Conservation (phyloP, 2,797 vertebrate species). For the Gambelia wislizenii region DNA sequence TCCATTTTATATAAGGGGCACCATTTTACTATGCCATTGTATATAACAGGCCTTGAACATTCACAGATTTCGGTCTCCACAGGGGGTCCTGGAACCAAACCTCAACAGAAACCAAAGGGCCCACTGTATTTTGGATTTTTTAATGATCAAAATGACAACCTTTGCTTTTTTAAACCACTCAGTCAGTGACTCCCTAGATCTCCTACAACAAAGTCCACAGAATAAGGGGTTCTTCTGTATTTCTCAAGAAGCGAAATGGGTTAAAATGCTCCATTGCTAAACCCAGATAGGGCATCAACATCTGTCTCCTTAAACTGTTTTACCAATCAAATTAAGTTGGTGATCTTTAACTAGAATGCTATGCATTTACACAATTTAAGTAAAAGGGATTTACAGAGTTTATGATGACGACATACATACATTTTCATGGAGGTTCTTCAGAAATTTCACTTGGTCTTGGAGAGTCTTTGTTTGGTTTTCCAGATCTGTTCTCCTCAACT, state of each 20-base stretch:
- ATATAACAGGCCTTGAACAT: too few relatives aligned
- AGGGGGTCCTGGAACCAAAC: too few relatives aligned
- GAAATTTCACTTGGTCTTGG: slow-evolving; percentile 85
- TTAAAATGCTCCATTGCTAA: background rate
- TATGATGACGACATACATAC: slow-evolving; percentile 72
- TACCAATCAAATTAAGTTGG: slow-evolving; percentile 33
- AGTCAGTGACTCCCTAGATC: too few relatives aligned
- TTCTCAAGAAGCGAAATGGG: background rate
- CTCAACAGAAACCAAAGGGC: too few relatives aligned
- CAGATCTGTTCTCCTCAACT: slow-evolving; percentile 81
- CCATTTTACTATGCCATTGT: too few relatives aligned
- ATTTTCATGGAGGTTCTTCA: slow-evolving; percentile 82
- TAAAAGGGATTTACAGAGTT: slow-evolving; percentile 32
- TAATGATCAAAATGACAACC: too few relatives aligned
- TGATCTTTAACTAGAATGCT: slow-evolving; percentile 49
- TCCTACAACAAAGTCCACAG: background rate
- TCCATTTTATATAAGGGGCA: too few relatives aligned
- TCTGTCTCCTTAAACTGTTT: too few relatives aligned
- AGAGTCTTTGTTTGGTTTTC: slow-evolving; percentile 86
- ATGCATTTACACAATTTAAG: slow-evolving; percentile 45
- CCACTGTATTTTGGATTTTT: too few relatives aligned
- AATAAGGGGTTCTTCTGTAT: background rate
- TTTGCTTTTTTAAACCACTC: too few relatives aligned
- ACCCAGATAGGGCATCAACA: background rate
- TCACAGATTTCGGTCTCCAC: too few relatives aligned